Base-by-base conservation (phyloP, 2,888 invertebrate genomes). In the Cheilosia vernalis region DNA sequence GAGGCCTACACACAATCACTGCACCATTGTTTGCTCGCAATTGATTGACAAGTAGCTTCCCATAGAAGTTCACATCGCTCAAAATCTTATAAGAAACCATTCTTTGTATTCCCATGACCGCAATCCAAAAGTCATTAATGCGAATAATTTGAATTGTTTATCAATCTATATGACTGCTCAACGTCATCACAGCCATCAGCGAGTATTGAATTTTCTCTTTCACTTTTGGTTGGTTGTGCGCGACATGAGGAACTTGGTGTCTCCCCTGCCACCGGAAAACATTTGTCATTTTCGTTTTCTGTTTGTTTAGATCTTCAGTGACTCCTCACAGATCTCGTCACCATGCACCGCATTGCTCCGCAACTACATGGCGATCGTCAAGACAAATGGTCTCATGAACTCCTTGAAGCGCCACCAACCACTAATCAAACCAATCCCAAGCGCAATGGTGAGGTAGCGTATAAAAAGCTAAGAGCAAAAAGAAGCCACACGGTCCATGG, bases 341-440 rank as follows among this genome's bases (percentile, higher is more conserved):
- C 27, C 17, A 44, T 17, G 58, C 30, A 2, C 21, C 17, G 30
- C 40, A 56, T 10, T 30, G 56, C 44, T 40, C 5, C 13, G 13
- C 17, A 13, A 17, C 30, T 9, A 9, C 15, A 37, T 33, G 24
- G 10, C 19, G 58, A 76, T 76, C 33, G 49, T 56, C 24, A 15
- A 61, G 72, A 66, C 66, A 79, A 83, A 73, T 61, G 60, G 51
- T 63, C 63, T 44, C 78, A 63, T 49, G 72, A 78, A 67, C 78
- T 67, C 53, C 56, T 63, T 73, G 56, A 69, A 79, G 73, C 56
- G 72, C 70, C 81, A 74, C 40, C 66, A 63, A 63, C 78, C 63
- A 69, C 78, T 70, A 78, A 78, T 78, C 78, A 78, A 70, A 78
- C 19, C 56, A 55, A 55, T 78, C 63, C 63, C 63, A 47, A 69